Conservation (phyloP, 35 echinoderm and acorn worm genomes). For the Heliocidaris erythrogramma region DNA sequence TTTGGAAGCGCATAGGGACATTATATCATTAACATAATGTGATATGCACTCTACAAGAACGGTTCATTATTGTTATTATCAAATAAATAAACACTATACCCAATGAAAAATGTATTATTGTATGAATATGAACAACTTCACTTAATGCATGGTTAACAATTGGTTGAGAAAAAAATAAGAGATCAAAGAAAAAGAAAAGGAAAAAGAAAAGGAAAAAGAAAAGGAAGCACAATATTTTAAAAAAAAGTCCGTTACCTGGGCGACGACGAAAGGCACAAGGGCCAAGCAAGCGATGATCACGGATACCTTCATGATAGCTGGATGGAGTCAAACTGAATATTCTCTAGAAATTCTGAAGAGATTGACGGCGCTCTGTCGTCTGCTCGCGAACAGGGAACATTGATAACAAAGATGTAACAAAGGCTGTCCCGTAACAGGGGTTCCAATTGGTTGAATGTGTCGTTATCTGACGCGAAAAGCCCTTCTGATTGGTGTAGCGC, state of each 20-base stretch:
- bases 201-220: background rate
- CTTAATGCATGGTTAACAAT: background rate
- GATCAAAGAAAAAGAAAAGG: background rate
- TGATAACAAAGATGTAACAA: background rate
- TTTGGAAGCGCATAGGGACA: no score
- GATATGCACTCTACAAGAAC: no score
- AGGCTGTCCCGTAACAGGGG: background rate
- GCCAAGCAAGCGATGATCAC: background rate
- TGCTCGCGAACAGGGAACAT: background rate
- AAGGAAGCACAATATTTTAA: background rate
- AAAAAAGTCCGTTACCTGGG: background rate
- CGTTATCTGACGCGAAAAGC: background rate
- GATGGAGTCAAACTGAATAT: background rate
- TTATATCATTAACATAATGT: no score
- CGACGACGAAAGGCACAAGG: background rate
- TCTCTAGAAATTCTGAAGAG: background rate
- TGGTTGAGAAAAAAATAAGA: background rate
- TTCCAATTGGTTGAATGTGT: constrained; percentile 9
- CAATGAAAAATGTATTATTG: no score
- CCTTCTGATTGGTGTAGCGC: background rate
- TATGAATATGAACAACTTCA: no score
- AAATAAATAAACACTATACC: no score
- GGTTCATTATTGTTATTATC: no score
- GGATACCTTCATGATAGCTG: background rate
- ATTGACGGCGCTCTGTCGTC: background rate